Evolutionary conservation across 92 coral and sea anemone species (phyloP), one percentile per base, ranked within the genome.

Genomic region (Porites cylindrica): DNA sequence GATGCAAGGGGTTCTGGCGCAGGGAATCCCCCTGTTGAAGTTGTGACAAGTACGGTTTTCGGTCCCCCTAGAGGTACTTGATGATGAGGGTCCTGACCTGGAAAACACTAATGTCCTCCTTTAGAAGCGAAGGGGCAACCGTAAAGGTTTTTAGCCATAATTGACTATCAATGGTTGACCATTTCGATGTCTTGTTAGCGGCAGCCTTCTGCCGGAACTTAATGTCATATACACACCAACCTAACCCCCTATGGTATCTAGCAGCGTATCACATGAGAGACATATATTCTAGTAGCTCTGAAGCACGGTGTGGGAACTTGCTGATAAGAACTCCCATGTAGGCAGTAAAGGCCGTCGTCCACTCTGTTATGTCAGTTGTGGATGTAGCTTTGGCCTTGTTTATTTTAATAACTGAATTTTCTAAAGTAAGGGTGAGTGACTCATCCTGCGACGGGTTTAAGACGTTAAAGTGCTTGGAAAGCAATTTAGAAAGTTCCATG

Each of bases 281-380:
- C 87, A 81, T 89, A 81, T 89, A 81, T 54, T 88, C 66, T 47
- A 81, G 56, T 9, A 82, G 69, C 69, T 87, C 83, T n/a, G 85
- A 52, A 18, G 91, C 87, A 72, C 71, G 77, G 63, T 82, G 72
- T 13, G 91, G 88, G 51, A 61, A 38, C 47, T 63, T 81, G 81
- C 80, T 75, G 5, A 77, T 81, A 17, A 88, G 52, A 58, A 73
- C 82, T 13, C 91, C 68, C 82, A 82, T 82, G 19, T 87, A 87
- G 4, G 86, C 77, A 51, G 68, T 75, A 81, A 76, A 76, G 43
- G 89, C 84, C n/a, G 89, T 85, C 8, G 84, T 76, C 84, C 89
- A 85, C 66, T 85, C 83, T 43, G 76, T 83, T 21, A 77, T 85
- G 65, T 63, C 70, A 16, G 89, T 85, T 24, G 62, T 80, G 32